A percentile compares a stretch with the other conserved stretches of the same genome.
Evolutionary conservation across 2,888 invertebrate genomes (phyloP).

Genomic region (Cancer borealis): DNA sequence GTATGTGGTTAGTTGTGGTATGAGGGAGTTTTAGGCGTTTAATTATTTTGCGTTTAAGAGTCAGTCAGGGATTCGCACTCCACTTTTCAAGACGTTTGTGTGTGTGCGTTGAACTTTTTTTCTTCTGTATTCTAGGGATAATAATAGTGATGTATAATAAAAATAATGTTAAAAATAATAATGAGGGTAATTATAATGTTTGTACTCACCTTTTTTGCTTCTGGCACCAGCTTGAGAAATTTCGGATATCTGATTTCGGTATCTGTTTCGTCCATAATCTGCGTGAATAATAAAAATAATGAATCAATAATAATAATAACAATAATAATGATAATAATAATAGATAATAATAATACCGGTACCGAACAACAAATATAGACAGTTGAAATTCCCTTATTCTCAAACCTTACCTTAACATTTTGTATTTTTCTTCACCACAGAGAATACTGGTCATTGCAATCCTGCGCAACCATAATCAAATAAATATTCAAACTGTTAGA

Average conservation of each 20-base stretch:
- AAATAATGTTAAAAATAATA: neutral
- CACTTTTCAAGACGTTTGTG: too few species aligned
- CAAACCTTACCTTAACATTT: too few species aligned
- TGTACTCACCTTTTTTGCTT: conserved; percentile 93
- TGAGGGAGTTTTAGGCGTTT: too few species aligned
- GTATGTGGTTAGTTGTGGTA: too few species aligned
- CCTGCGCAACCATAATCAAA: too few species aligned
- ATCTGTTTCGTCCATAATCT: conserved; percentile 74
- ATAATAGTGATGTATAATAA: neutral
- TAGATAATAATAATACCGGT: neutral
- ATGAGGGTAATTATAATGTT: neutral
- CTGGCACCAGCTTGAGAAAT: conserved; percentile 94
- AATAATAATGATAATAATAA: neutral
- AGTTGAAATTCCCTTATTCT: too few species aligned
- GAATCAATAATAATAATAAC: neutral
- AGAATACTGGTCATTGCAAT: neutral
- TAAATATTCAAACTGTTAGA: too few species aligned
- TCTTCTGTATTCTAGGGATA: too few species aligned
- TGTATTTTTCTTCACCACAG: neutral
- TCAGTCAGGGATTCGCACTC: too few species aligned
- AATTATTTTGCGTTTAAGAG: too few species aligned
- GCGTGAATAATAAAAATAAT: conserved; percentile 31
- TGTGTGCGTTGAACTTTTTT: too few species aligned
- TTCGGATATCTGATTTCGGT: conserved; percentile 74
- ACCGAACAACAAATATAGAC: too few species aligned